Conservation (phyloP, 2,888 invertebrate genomes). For the Malacosoma neustria region DNA sequence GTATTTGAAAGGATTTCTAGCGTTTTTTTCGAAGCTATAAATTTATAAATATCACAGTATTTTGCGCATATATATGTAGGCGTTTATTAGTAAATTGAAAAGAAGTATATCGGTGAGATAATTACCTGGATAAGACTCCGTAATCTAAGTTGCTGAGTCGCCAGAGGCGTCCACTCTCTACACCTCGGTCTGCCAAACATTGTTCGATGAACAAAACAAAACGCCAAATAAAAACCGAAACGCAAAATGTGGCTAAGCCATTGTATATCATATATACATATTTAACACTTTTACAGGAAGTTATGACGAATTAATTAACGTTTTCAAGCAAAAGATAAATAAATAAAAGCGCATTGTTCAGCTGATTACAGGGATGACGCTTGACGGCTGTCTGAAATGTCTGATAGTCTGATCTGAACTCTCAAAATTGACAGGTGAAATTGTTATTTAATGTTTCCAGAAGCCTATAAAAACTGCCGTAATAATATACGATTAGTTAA, state of each 20-base stretch:
- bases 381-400: no score
- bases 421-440: no score
- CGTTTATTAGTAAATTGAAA: conserved; percentile 44
- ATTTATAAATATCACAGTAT: no score
- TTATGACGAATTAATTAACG: conserved; percentile 3
- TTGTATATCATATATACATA: conserved; percentile 2
- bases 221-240: no score
- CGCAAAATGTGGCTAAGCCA: no score
- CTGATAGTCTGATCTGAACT: no score
- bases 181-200: conserved; percentile 80
- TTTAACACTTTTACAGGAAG: neutral
- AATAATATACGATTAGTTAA: no score
- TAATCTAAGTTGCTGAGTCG: conserved; percentile 88
- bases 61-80: conserved; percentile 26
- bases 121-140: conserved; percentile 84
- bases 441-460: no score
- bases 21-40: no score
- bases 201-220: conserved; percentile 21
- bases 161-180: conserved; percentile 85
- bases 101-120: neutral
- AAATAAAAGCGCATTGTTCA: conserved; percentile 43
- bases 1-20: no score
- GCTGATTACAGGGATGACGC: conserved; percentile 25
- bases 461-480: no score
- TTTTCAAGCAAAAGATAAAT: conserved; percentile 20